These are phyloP conservation scores for Laticauda laticaudata DNA, from an alignment of 2,113 vertebrate species.

Conservation along the genomic window DNA sequence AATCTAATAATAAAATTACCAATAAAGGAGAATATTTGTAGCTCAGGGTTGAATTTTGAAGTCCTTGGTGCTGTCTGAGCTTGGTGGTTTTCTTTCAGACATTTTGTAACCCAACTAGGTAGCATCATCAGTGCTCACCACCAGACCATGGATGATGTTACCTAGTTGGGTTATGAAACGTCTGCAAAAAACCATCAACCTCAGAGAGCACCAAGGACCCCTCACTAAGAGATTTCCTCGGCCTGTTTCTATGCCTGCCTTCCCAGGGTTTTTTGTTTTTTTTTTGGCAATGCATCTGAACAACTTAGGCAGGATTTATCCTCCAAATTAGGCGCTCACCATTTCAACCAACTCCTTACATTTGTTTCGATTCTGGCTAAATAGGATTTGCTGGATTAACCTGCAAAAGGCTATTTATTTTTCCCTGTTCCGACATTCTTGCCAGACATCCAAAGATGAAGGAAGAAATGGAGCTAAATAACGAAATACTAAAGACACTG, in stretches of 20 bases:
- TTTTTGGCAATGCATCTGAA: neutral
- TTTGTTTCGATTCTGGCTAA: neutral
- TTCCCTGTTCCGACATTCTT: neutral
- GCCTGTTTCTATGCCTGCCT: neutral
- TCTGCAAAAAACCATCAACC: neutral
- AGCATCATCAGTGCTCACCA: neutral
- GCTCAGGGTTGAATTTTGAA: too few relatives aligned
- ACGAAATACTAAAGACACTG: neutral
- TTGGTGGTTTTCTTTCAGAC: neutral
- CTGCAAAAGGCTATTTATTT: neutral
- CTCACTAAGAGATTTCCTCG: neutral
- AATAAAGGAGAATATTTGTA: neutral
- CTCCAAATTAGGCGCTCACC: neutral
- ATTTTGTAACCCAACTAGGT: neutral
- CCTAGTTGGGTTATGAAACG: neutral
- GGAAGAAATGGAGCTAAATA: neutral
- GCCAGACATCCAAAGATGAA: neutral
- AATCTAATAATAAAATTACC: neutral
- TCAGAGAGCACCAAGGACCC: neutral
- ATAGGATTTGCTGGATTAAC: neutral
- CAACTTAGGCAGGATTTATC: neutral
- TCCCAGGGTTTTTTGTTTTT: neutral
- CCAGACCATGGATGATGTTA: neutral
- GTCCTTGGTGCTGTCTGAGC: neutral
- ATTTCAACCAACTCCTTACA: neutral